Evolutionary conservation across 92 coral and sea anemone species (phyloP).

Genomic region (Montipora capitata): DNA sequence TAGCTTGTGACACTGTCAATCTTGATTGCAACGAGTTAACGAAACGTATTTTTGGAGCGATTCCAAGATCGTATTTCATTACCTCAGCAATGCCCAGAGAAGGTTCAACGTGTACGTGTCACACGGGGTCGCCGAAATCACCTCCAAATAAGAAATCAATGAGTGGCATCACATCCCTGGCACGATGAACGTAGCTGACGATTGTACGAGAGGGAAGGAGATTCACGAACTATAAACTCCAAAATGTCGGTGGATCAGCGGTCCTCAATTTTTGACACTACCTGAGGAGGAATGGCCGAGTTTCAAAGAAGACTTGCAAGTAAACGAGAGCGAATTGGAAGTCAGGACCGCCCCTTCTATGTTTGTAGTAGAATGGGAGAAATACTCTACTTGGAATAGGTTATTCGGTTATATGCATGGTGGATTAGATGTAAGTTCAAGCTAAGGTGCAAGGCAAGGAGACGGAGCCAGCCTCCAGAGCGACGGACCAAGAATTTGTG

Average conservation of each 20-base stretch:
- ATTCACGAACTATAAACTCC: slow-evolving; percentile 25
- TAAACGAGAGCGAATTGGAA: neutral
- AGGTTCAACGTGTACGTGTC: neutral
- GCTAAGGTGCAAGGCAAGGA: neutral
- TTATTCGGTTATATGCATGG: slow-evolving; percentile 18
- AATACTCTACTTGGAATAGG: neutral
- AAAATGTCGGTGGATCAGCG: slow-evolving; percentile 46
- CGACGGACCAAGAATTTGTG: neutral
- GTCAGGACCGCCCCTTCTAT: neutral
- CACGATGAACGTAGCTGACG: slow-evolving; percentile 50
- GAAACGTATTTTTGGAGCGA: no score
- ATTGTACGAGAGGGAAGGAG: slow-evolving; percentile 29
- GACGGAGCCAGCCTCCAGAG: neutral
- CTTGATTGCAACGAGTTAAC: neutral
- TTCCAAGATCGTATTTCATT: no score
- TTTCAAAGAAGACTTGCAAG: neutral
- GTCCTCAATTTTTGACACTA: slow-evolving; percentile 14
- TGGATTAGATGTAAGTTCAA: neutral
- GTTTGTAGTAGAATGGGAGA: no score
- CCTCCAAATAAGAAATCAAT: slow-evolving; percentile 14
- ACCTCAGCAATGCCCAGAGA: no score
- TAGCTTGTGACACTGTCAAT: slow-evolving; percentile 6
- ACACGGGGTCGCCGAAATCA: slow-evolving; percentile 36
- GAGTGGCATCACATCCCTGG: slow-evolving; percentile 66
- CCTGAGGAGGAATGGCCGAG: neutral